Evolutionary conservation across 1,140 invertebrate species (phyloP), one percentile per base, ranked within the genome.

Genomic region (Orius insidiosus): DNA sequence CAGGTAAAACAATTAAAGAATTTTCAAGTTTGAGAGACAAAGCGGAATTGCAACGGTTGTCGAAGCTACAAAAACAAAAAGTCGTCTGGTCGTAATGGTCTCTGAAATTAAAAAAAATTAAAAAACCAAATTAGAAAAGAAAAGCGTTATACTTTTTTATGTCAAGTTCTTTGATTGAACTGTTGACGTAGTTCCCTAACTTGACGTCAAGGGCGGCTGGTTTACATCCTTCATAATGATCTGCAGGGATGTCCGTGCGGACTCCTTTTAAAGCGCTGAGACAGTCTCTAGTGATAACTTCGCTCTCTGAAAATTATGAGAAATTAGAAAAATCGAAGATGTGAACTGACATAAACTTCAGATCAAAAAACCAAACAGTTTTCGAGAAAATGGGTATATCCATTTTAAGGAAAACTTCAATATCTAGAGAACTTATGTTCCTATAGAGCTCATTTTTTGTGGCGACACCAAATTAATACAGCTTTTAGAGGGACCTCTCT

Each of bases 51-150:
- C 88, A 93, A 55, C 85, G 72, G 56, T 92, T 77, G 60, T 90
- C 85, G 49, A 90, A 79, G 56, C 85, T 86, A 59, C 88, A 93
- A 56, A 92, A 88, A 59, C 88, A 92, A 72, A 80, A 93, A 11
- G 75, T 80, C 13, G 80, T 81, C 53, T 85, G 71, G 55, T 85
- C 80, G 57, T 80, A 92, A 63, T 83, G 76, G 57, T 85, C 68
- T 52, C 85, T 81, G 63, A 43, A 75, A 72, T 56, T 55, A 53
- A 58, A 42, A 52, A 54, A 50, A 51, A 55, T 24, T 46, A 18
- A 6, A 41, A 16, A 41, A 41, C 3, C 6, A 31, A 24, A 31
- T 36, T 32, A 32, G 42, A 5, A 45, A 32, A 56, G 51, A 38
- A 42, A 53, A n/a, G n/a, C n/a, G n/a, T n/a, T 24, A 53, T 64